Evolutionary conservation across 2,888 invertebrate species (phyloP), one percentile per base, ranked within the genome.

Genomic region (Oxystoma pomonae): DNA sequence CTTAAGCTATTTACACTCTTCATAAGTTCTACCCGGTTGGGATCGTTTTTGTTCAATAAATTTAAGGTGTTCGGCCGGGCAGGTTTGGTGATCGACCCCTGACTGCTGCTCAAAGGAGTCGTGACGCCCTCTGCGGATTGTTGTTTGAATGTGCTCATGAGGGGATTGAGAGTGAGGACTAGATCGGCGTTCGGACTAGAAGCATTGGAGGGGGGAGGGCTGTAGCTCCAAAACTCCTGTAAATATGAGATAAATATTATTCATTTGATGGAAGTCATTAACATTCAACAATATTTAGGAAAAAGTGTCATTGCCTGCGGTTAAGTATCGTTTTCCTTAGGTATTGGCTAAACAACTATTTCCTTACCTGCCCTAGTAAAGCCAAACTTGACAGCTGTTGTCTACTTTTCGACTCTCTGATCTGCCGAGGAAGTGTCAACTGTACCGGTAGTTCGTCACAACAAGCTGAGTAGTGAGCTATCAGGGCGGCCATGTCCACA

Each of bases 391-490:
- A 91, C 57, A 98, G 86, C 77, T 96, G 94, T 78, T 95, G 94
- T 53, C 95, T 87, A 75, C 94, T 93, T 78, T 90, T 91, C 58
- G 95, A 95, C 70, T 94, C 92, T 60, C 91, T 86, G 71, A 97
- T 88, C 22, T 93, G 89, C 70, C 89, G 86, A 55, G 97, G 96
- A 74, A 97, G 82, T 70, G 88, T 87, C 71, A 98, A 84, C 81
- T 92, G 92, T 61, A 95, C 94, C 66, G 96, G 96, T 75, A 97
- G 83, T 83, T 96, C 96, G 80, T 96, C 96, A 82, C 92, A 95
- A 81, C 94, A 93, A 77, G 92, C 91, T 60, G 94, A 92, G 81
- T 97, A 98, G 82, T 97, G 94, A 60, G 94, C 93, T 71, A 98
- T 92, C 70, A 98, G 85, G 68, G 92, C 89, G 52, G 96, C 96